Conservation (phyloP, 2,797 vertebrate genomes). For the Neoniphon sammara region DNA sequence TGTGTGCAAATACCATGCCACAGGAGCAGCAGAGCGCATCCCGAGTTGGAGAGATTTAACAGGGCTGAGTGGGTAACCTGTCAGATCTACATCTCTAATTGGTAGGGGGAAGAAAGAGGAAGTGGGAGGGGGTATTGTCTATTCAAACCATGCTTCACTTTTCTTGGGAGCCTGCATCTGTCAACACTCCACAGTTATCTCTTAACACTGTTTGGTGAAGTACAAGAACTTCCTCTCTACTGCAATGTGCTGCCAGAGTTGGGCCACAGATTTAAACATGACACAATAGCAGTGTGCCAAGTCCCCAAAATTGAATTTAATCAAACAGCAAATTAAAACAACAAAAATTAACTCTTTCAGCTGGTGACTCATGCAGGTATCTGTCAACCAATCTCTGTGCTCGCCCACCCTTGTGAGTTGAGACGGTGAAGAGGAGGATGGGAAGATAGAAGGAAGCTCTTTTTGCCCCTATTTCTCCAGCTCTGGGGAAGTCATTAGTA, state of each 20-base stretch:
- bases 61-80: slow-evolving; percentile 48
- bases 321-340: not conserved
- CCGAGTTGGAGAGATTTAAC: slow-evolving; percentile 53
- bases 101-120: slow-evolving; percentile 36
- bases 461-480: slow-evolving; percentile 27
- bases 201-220: not conserved
- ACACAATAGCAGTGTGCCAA: not conserved
- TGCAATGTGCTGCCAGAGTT: not conserved
- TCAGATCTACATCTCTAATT: slow-evolving; percentile 67
- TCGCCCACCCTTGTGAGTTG: slow-evolving; percentile 13
- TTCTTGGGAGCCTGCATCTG: slow-evolving; percentile 26
- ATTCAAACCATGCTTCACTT: slow-evolving; percentile 18
- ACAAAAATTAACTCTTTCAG: slow-evolving; percentile 18
- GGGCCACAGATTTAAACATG: not conserved
- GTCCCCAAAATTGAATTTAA: too few species aligned
- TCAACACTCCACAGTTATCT: slow-evolving; percentile 11
- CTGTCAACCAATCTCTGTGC: slow-evolving; percentile 12
- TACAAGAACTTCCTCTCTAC: slow-evolving; percentile 4
- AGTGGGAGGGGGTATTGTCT: slow-evolving; percentile 8
- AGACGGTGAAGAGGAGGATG: slow-evolving; percentile 18
- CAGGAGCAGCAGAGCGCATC: slow-evolving; percentile 57
- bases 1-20: slow-evolving; percentile 54
- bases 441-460: not conserved
- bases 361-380: slow-evolving; percentile 16
- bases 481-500: slow-evolving; percentile 75